Conservation (phyloP, 2,888 invertebrate species). For the Dichetophora obliterata region DNA sequence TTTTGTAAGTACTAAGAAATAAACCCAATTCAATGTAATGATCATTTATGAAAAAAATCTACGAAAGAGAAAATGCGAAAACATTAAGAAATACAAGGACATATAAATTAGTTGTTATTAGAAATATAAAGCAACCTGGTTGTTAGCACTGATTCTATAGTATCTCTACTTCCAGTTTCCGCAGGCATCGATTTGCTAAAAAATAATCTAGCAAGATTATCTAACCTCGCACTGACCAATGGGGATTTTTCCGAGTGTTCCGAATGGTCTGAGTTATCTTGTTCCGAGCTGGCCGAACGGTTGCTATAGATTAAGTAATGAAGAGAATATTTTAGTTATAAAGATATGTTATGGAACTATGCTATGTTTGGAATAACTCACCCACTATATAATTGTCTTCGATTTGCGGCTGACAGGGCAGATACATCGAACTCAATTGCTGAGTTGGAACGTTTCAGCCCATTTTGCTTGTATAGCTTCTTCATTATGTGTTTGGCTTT, state of each 20-base stretch:
- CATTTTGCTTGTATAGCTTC: conserved; percentile 67
- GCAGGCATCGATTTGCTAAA: conserved; percentile 75
- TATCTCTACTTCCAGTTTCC: conserved; percentile 70
- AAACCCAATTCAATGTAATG: not conserved
- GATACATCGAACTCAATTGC: conserved; percentile 78
- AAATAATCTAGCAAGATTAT: conserved; percentile 81
- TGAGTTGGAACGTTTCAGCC: conserved; percentile 77
- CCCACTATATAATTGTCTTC: conserved; percentile 75
- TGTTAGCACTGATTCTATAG: conserved; percentile 69
- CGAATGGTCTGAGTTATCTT: conserved; percentile 71
- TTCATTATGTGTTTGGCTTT: conserved; percentile 72
- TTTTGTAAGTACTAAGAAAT: not conserved
- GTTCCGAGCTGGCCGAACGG: conserved; percentile 76
- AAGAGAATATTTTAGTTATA: conserved; percentile 41
- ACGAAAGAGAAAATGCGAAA: not conserved
- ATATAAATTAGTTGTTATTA: not conserved
- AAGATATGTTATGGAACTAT: conserved; percentile 39
- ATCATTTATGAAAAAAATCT: not conserved
- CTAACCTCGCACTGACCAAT: conserved; percentile 79
- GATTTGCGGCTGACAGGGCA: conserved; percentile 76
- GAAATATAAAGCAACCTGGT: conserved; percentile 63
- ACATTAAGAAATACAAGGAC: not conserved
- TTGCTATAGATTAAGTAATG: conserved; percentile 62
- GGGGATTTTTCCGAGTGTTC: conserved; percentile 75
- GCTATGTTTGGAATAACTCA: conserved; percentile 55